Percentiles rank a stretch among this genome's conserved stretches.
Conservation (phyloP, 2,888 invertebrate genomes). For the Dione vanillae region DNA sequence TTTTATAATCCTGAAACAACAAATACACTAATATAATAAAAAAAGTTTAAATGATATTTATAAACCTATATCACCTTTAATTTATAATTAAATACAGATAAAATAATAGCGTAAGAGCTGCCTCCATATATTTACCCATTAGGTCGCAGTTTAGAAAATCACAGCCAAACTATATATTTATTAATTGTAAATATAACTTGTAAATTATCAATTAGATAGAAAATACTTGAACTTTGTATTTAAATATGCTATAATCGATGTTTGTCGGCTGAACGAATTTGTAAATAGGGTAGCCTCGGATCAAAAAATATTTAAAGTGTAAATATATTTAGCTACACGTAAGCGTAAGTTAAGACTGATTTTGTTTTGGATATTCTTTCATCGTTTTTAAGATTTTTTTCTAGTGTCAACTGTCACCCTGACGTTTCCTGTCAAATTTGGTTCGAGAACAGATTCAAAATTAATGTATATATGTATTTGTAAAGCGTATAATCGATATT, state of each 20-base stretch:
- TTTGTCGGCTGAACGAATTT: slow-evolving; percentile 25
- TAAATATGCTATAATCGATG: slow-evolving; percentile 33
- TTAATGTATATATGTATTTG: background rate
- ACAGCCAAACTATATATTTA: slow-evolving; percentile 80
- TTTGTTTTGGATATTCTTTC: slow-evolving; percentile 62
- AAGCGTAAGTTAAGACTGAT: slow-evolving; percentile 81
- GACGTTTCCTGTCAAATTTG: slow-evolving; percentile 1
- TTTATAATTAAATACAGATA: background rate
- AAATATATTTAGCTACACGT: slow-evolving; percentile 62
- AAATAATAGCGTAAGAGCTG: slow-evolving; percentile 6
- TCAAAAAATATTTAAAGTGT: slow-evolving; percentile 54
- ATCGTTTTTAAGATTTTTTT: slow-evolving; percentile 17
- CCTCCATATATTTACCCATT: slow-evolving; percentile 14
- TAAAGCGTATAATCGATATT: slow-evolving; percentile 48
- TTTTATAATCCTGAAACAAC: no score
- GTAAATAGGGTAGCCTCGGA: slow-evolving; percentile 52
- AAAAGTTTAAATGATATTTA: background rate
- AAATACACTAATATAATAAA: no score
- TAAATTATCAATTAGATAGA: slow-evolving; percentile 78
- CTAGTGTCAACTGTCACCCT: slow-evolving; percentile 3
- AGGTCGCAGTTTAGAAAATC: slow-evolving; percentile 27
- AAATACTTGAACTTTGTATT: slow-evolving; percentile 59
- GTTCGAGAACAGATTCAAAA: slow-evolving; percentile 6
- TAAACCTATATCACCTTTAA: no score
- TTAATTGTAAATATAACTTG: slow-evolving; percentile 75